phyloP scores from a whole-genome alignment of 37 sponge, comb jelly and placozoan genomes.

The Bolinopsis microptera region DNA sequence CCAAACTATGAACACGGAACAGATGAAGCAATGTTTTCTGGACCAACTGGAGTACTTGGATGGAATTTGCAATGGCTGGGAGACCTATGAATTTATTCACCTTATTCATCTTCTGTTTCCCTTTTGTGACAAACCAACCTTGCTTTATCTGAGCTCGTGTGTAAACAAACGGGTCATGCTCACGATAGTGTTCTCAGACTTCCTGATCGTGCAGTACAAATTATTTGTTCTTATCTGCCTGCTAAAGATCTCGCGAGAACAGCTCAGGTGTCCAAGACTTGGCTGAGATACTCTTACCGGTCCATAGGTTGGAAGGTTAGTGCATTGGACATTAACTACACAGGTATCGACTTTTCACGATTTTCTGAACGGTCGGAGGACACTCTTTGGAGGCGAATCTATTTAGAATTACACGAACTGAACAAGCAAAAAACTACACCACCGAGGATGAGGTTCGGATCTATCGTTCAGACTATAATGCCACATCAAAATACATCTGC shows the following conservation, averaged over 20 bases:
- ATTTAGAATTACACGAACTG: conserved; percentile 26
- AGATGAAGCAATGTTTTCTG: not conserved
- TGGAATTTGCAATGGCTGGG: not conserved
- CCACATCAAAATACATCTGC: not conserved
- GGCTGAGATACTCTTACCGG: not conserved
- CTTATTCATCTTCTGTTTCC: conserved; percentile 38
- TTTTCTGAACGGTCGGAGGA: not conserved
- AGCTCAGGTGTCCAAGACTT: not conserved
- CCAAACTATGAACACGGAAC: not conserved
- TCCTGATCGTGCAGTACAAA: not conserved
- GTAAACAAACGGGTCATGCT: conserved; percentile 18
- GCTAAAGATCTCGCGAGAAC: not conserved
- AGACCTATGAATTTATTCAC: conserved; percentile 23
- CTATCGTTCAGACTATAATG: not conserved
- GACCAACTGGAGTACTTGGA: not conserved
- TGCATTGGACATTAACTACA: not conserved
- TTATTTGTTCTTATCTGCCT: not conserved
- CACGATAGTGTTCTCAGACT: not conserved
- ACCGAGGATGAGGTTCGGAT: conserved; percentile 38
- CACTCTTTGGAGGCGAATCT: conserved; percentile 50
- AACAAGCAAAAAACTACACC: not conserved
- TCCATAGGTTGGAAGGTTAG: not conserved
- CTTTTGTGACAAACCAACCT: conserved; percentile 1
- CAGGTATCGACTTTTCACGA: not conserved
- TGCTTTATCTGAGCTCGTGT: conserved; percentile 59